These are phyloP conservation scores for Enteromius argenteus DNA, from an alignment of 2,797 vertebrate genomes.

Conservation along the genomic window DNA sequence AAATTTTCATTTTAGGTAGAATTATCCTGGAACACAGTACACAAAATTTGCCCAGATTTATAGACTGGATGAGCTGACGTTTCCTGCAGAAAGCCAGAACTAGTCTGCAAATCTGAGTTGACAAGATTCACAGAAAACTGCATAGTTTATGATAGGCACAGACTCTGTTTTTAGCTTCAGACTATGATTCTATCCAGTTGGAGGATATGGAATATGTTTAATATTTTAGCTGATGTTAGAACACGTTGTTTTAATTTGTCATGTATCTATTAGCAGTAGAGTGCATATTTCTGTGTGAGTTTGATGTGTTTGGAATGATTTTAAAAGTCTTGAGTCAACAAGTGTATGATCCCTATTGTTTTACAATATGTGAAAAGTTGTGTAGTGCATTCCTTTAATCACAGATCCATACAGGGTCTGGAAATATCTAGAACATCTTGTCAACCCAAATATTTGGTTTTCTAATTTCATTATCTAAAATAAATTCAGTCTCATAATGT, in stretches of 20 bases:
- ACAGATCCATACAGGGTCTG: not conserved
- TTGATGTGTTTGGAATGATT: not conserved
- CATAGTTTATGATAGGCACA: not conserved
- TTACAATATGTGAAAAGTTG: not conserved
- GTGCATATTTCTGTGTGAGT: not conserved
- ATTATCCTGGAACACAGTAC: not conserved
- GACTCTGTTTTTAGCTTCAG: not conserved
- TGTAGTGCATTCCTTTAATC: not conserved
- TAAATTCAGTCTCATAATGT: not conserved
- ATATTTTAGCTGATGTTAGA: not conserved
- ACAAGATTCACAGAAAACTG: not conserved
- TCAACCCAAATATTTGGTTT: slow-evolving; percentile 7
- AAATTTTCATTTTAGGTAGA: not conserved
- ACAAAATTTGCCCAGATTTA: not conserved
- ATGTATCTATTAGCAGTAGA: not conserved
- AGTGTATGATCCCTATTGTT: not conserved
- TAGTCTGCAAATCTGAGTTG: not conserved
- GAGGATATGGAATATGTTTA: not conserved
- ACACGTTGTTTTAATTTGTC: not conserved
- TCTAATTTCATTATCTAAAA: not conserved
- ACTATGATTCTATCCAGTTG: not conserved
- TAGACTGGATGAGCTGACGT: not conserved
- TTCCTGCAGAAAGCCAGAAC: not conserved
- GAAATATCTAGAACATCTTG: not conserved
- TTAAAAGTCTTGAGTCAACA: not conserved